Percentiles rank a stretch among this genome's conserved stretches.
Conservation (phyloP, 1,140 invertebrate species). For the Holotrichia oblita region DNA sequence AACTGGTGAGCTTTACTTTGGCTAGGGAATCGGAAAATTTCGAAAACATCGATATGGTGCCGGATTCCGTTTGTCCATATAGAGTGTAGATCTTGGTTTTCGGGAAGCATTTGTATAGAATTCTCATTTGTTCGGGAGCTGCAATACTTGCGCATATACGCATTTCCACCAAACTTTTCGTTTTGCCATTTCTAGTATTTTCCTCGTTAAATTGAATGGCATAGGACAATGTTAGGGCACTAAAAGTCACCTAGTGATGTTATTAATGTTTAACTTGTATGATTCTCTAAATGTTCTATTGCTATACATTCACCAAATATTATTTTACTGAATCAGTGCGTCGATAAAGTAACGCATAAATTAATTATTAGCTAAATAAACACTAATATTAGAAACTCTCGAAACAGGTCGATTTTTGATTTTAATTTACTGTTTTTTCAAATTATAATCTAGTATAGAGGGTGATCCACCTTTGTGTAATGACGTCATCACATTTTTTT, state of each 20-base stretch:
- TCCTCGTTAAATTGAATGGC: neutral
- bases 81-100: neutral
- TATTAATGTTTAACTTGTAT: too few relatives aligned
- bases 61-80: neutral
- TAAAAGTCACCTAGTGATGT: constrained; percentile 21
- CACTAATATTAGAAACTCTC: too few relatives aligned
- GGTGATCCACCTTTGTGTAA: too few relatives aligned
- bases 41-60: neutral
- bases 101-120: neutral
- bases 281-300: too few relatives aligned
- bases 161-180: neutral
- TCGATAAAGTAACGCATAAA: too few relatives aligned
- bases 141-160: neutral
- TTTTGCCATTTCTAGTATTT: neutral
- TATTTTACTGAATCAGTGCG: too few relatives aligned
- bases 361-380: too few relatives aligned
- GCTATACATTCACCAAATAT: too few relatives aligned
- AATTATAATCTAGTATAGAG: too few relatives aligned
- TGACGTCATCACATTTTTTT: too few relatives aligned
- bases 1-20: neutral
- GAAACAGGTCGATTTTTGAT: too few relatives aligned
- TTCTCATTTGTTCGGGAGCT: constrained; percentile 3
- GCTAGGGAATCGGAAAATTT: constrained; percentile 3
- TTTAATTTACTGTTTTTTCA: too few relatives aligned
- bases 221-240: neutral